phyloP scores from a whole-genome alignment of 1,140 invertebrate species.

The Cotesia chilonis region DNA sequence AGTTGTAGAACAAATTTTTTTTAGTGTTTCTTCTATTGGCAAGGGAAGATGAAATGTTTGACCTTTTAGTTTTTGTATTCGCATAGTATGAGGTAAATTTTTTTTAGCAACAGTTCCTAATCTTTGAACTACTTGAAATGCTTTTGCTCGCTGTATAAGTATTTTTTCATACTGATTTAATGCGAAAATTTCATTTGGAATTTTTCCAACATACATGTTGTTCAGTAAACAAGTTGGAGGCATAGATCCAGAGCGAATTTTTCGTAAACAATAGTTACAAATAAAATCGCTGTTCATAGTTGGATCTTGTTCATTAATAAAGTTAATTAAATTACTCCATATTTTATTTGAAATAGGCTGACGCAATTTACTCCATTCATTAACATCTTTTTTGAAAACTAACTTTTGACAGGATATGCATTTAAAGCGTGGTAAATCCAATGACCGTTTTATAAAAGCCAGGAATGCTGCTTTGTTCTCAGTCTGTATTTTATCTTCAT shows the following conservation, averaged over 20 bases:
- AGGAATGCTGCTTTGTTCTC: conserved; percentile 25
- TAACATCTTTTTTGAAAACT: not conserved
- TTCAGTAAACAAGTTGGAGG: not conserved
- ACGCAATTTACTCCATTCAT: not conserved
- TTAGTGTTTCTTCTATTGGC: conserved; percentile 48
- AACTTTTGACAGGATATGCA: conserved; percentile 34
- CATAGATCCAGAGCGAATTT: conserved; percentile 23
- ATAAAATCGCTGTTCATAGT: conserved; percentile 34
- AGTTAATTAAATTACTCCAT: conserved; percentile 16
- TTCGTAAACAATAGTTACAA: conserved; percentile 39
- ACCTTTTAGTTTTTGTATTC: conserved; percentile 6
- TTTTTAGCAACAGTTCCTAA: conserved; percentile 10
- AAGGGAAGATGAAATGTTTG: conserved; percentile 50
- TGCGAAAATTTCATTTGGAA: conserved; percentile 35
- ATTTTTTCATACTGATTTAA: conserved; percentile 49
- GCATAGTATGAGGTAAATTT: not conserved
- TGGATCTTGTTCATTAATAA: conserved; percentile 30
- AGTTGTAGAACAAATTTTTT: conserved; percentile 43
- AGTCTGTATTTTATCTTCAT: conserved; percentile 23
- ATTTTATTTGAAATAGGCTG: not conserved
- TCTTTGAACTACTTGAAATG: conserved; percentile 23
- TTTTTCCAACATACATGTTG: not conserved
- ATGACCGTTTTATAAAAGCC: conserved; percentile 8
- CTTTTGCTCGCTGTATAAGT: conserved; percentile 32
- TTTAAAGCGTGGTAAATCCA: not conserved